Evolutionary conservation across 1,140 invertebrate species (phyloP).

Genomic region (Metopolophium dirhodum): DNA sequence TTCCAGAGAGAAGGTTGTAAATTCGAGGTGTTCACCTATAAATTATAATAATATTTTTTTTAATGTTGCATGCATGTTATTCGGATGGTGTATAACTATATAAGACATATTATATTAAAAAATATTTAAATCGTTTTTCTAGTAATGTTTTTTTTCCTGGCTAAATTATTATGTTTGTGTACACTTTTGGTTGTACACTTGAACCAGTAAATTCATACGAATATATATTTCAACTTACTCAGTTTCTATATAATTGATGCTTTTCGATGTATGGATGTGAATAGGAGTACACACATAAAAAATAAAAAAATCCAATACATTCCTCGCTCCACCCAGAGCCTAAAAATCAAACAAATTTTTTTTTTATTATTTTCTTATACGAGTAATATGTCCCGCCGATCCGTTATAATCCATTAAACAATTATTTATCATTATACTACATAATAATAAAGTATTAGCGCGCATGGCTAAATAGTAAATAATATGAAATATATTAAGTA

Average conservation of each 20-base stretch:
- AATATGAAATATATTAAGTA: not conserved
- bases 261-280: not conserved
- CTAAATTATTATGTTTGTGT: not conserved
- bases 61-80: not conserved
- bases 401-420: no score
- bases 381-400: no score
- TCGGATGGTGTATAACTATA: not conserved
- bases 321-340: not conserved
- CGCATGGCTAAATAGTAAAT: not conserved
- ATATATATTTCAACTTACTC: not conserved
- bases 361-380: no score
- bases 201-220: not conserved
- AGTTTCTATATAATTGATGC: not conserved
- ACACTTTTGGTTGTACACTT: not conserved
- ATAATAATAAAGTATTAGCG: not conserved
- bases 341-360: no score
- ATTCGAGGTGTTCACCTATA: not conserved
- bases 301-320: not conserved
- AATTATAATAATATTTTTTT: not conserved
- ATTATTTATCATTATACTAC: no score
- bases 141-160: not conserved
- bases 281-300: not conserved
- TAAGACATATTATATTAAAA: not conserved
- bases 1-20: no score
- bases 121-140: not conserved